Conservation (phyloP, 2,113 vertebrate genomes). For the Orcinus orca region DNA sequence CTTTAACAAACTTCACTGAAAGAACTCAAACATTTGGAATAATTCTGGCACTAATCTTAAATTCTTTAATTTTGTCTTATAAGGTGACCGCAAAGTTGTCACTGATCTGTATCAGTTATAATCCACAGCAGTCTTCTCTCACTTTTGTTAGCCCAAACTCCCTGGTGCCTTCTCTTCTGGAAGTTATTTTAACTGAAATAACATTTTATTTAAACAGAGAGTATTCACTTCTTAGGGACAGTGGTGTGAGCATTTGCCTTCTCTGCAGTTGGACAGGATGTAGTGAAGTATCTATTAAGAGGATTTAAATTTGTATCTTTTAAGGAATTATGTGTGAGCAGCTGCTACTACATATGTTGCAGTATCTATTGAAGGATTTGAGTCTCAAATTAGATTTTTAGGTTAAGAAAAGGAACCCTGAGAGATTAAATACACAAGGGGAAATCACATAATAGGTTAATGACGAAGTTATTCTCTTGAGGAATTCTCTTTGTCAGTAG, state of each 20-base stretch:
- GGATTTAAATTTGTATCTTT: conserved; percentile 59
- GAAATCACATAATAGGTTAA: neutral
- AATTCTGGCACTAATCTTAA: conserved; percentile 13
- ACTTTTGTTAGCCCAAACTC: neutral
- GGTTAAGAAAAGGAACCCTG: neutral
- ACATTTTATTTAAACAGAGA: conserved; percentile 37
- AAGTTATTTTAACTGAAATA: conserved; percentile 59
- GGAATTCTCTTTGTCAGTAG: neutral
- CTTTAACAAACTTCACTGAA: neutral
- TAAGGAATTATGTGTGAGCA: conserved; percentile 55
- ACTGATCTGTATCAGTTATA: conserved; percentile 35
- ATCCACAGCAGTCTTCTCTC: neutral
- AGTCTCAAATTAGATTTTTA: conserved; percentile 47
- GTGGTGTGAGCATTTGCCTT: neutral
- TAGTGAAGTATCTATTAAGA: neutral
- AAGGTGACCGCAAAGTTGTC: neutral
- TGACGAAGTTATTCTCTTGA: neutral
- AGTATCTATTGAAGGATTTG: neutral
- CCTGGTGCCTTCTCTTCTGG: conserved; percentile 46
- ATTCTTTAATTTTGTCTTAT: conserved; percentile 19
- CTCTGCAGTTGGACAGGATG: conserved; percentile 6
- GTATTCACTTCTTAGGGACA: neutral
- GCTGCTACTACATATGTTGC: conserved; percentile 49
- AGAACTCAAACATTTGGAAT: neutral
- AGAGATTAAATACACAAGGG: neutral